Percentiles rank a stretch among this genome's conserved stretches.
Evolutionary conservation across 1,140 invertebrate genomes (phyloP).

Genomic region (Anastatus disparis): DNA sequence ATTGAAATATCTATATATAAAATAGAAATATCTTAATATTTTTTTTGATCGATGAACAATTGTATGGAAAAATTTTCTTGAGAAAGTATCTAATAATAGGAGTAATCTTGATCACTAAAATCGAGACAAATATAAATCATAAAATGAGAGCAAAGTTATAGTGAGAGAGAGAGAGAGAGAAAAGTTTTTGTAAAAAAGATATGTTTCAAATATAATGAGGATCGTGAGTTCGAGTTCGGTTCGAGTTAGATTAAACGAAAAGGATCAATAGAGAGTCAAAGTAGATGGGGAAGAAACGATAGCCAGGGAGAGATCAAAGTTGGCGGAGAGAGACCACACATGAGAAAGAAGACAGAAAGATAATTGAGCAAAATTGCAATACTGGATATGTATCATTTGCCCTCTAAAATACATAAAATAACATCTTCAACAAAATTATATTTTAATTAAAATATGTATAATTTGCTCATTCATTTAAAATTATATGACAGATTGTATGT

Average conservation of each 20-base stretch:
- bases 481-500: too few species aligned
- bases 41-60: too few species aligned
- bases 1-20: too few species aligned
- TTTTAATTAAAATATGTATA: too few species aligned
- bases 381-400: background rate
- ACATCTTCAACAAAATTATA: too few species aligned
- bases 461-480: too few species aligned
- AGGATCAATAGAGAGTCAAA: conserved; percentile 21
- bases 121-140: background rate
- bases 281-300: conserved; percentile 40
- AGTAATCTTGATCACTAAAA: background rate
- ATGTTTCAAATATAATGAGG: conserved; percentile 21
- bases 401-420: background rate
- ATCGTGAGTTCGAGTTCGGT: conserved; percentile 27
- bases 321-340: background rate
- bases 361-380: conserved; percentile 16
- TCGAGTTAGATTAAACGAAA: conserved; percentile 30
- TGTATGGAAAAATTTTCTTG: too few species aligned
- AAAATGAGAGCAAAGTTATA: conserved; percentile 19
- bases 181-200: too few species aligned
- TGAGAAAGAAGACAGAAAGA: background rate
- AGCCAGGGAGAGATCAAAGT: conserved; percentile 1
- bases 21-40: too few species aligned
- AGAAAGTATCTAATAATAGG: too few species aligned
- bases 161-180: conserved; percentile 46